Base-by-base conservation (phyloP, 2,797 vertebrate genomes). In the Merluccius polli region DNA sequence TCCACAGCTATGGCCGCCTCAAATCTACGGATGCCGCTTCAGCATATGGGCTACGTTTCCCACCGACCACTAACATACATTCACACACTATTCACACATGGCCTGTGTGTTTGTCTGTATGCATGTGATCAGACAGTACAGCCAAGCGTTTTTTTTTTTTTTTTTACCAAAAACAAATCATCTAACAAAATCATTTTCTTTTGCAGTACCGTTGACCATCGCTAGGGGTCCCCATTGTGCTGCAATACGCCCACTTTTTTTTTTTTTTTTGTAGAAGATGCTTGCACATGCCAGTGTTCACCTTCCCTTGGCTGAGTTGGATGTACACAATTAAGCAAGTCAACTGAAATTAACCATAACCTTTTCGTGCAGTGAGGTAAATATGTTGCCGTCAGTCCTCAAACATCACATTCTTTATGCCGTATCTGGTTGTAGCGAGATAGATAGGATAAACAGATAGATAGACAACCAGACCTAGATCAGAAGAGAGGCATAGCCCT, bases 221-320 rank as follows among this genome's bases (percentile, higher is more conserved):
- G 90, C 82, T 83, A 87, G 92, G 91, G 91, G 92, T 89, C 84
- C 82, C 86, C 84, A 83, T 91, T 85, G 90, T 76, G 89, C 89
- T 90, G 88, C 81, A 84, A 48, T 77, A 77, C 10, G 82, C 69
- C 24, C 16, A 74, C 30, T 21, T 27, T 75, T 69, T 75, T 77
- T 65, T 76, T 77, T n/a, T n/a, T 24, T n/a, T 36, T 33, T 31
- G 21, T 24, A 59, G 31, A 16, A 7, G 15, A 65, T n/a, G n/a
- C 59, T 27, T 27, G 4, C 24, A 65, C 27, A 27, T 65, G 27
- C 59, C 59, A 65, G 24, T 65, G 10, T 65, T 27, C 27, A 65
- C 59, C 59, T 65, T 65, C 59, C 24, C 2, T 65, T 65, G 59
- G 24, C 59, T n/a, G 52, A n/a, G 18, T 65, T 65, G 24, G 9